Evolutionary conservation across 2,113 vertebrate genomes (phyloP), one percentile per base, ranked within the genome.

Genomic region (Upupa epops): DNA sequence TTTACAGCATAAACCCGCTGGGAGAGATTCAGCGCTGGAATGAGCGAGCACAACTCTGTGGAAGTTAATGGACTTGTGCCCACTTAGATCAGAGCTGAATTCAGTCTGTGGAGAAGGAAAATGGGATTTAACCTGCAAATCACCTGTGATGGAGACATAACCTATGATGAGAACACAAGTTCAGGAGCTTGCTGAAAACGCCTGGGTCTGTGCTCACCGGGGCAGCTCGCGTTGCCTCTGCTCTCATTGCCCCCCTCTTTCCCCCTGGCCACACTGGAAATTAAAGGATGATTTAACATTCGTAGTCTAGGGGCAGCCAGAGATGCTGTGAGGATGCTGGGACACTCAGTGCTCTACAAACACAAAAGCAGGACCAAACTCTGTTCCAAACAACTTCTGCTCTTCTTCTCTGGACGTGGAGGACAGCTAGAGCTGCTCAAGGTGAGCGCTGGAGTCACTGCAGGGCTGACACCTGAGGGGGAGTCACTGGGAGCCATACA

Each of bases 21-120:
- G 90, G 95, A 93, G 29, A 93, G 80, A 93, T 93, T 92, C 86
- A 52, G 3, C 65, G 88, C 76, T 86, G 89, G 88, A 96, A 88
- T 31, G 88, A 95, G 58, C 59, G 90, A 94, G 86, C 2, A 5
- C 51, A 92, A 86, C 88, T 93, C 86, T 90, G 72, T 69, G 90
- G 90, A 90, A 94, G 88, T 86, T 95, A 95, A 96, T 95, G 93
- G 95, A 92, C 93, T 96, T 93, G 70, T 6, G 29, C 93, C 65
- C 3, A 0, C 90, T 92, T 90, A 83, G 82, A 92, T 84, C 81
- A 95, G 74, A 94, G 82, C 89, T 85, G 86, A 90, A 90, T 96
- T 94, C 92, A 90, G 88, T 78, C 89, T 89, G 49, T 26, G 58
- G 77, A 92, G 83, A 85, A 93, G 48, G 83, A 95, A 95, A 96